phyloP scores from a whole-genome alignment of 2,888 invertebrate species.

The Thumatha senex region DNA sequence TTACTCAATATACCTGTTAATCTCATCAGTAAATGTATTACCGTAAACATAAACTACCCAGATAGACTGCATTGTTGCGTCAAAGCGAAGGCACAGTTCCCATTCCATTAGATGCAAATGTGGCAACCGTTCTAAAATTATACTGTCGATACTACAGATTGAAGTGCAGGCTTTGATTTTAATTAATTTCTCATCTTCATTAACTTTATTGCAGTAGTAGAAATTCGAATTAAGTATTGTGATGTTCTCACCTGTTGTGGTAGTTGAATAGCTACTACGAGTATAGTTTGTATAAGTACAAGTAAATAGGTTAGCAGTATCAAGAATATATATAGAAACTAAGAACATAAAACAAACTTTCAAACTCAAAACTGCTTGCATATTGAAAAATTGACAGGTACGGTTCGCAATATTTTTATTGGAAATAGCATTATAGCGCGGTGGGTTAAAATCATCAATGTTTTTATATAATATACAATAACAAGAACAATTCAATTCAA shows the following conservation, averaged over 20 bases:
- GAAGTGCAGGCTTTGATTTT: constrained; percentile 23
- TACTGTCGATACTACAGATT: constrained; percentile 19
- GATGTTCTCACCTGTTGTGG: background rate
- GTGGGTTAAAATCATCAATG: too few species aligned
- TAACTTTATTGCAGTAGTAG: background rate
- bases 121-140: constrained; percentile 37
- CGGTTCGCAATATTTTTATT: too few species aligned
- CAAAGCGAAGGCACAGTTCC: constrained; percentile 34
- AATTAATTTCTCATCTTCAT: background rate
- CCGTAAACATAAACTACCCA: background rate
- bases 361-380: background rate
- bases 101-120: constrained; percentile 46
- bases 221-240: background rate
- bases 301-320: background rate
- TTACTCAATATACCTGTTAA: constrained; percentile 11
- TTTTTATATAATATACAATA: too few species aligned
- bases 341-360: background rate
- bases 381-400: background rate
- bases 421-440: too few species aligned
- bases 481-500: too few species aligned
- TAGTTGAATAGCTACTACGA: background rate
- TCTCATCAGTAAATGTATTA: constrained; percentile 25
- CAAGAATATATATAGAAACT: background rate
- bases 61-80: constrained; percentile 38
- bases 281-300: background rate